Evolutionary conservation across 1,140 invertebrate genomes (phyloP).

Genomic region (Aethina tumida): DNA sequence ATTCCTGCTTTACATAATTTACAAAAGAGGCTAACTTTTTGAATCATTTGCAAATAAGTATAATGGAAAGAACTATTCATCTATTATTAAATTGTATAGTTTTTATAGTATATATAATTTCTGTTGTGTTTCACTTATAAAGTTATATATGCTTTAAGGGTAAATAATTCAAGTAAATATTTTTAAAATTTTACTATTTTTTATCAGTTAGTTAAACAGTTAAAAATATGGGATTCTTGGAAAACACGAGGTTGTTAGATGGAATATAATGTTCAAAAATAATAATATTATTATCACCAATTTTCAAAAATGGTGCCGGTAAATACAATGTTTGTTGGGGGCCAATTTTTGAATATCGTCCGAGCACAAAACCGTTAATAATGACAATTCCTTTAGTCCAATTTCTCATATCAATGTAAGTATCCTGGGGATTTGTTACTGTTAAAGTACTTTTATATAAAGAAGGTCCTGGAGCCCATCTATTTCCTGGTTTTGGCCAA

Average conservation of each 20-base stretch:
- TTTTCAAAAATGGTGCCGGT: slow-evolving; percentile 44
- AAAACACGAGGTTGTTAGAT: slow-evolving; percentile 16
- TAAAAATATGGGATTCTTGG: slow-evolving; percentile 13
- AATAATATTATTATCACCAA: slow-evolving; percentile 40
- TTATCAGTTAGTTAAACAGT: too few relatives aligned
- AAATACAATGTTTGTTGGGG: slow-evolving; percentile 49
- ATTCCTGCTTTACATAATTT: too few relatives aligned
- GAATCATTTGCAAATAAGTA: too few relatives aligned
- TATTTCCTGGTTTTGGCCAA: slow-evolving; percentile 15
- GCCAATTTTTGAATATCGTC: slow-evolving; percentile 45
- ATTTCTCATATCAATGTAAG: slow-evolving; percentile 35
- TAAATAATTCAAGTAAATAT: too few relatives aligned
- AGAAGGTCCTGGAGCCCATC: slow-evolving; percentile 22
- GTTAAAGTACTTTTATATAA: slow-evolving; percentile 28
- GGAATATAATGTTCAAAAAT: slow-evolving; percentile 33
- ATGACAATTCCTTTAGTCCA: slow-evolving; percentile 51
- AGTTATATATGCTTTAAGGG: too few relatives aligned
- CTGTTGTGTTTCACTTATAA: too few relatives aligned
- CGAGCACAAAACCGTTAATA: slow-evolving; percentile 55
- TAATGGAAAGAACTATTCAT: too few relatives aligned
- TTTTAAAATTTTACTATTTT: too few relatives aligned
- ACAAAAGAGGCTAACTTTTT: too few relatives aligned
- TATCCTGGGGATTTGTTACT: slow-evolving; percentile 24
- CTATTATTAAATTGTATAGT: too few relatives aligned
- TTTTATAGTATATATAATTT: too few relatives aligned